phyloP scores from a whole-genome alignment of 2,113 vertebrate species.

The Jaculus jaculus region DNA sequence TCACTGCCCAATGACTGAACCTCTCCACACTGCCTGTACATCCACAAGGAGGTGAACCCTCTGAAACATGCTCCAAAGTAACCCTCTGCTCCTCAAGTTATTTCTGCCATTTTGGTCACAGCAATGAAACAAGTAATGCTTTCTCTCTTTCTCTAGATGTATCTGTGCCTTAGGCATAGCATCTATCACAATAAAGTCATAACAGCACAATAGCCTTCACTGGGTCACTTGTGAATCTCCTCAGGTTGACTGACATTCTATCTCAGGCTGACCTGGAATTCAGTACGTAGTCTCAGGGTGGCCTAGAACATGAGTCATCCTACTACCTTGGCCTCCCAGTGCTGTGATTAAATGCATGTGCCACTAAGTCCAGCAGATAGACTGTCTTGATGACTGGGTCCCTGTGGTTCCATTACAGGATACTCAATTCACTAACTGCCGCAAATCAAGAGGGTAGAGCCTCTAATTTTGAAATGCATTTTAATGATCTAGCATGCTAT shows the following conservation, averaged over 20 bases:
- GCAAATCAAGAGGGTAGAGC: neutral
- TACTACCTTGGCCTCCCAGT: too few relatives aligned
- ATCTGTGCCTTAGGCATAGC: neutral
- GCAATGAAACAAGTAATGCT: neutral
- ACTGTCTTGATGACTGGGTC: neutral
- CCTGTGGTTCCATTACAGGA: fast-evolving
- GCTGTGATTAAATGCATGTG: too few relatives aligned
- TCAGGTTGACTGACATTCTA: neutral
- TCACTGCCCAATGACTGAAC: neutral
- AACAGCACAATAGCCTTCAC: fast-evolving
- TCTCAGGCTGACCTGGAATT: too few relatives aligned
- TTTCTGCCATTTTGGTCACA: neutral
- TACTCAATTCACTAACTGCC: neutral
- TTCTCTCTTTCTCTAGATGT: neutral
- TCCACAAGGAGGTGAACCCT: neutral
- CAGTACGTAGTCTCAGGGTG: too few relatives aligned
- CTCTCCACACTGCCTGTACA: neutral
- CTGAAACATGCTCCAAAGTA: neutral
- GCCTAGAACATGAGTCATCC: too few relatives aligned
- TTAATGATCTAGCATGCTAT: neutral
- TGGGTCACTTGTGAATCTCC: neutral
- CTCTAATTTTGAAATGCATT: neutral
- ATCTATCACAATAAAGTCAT: neutral
- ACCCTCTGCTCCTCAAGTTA: neutral
- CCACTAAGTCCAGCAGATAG: neutral